Base-by-base conservation (phyloP, 2,113 vertebrate species). In the Xyliphius kryptos region DNA sequence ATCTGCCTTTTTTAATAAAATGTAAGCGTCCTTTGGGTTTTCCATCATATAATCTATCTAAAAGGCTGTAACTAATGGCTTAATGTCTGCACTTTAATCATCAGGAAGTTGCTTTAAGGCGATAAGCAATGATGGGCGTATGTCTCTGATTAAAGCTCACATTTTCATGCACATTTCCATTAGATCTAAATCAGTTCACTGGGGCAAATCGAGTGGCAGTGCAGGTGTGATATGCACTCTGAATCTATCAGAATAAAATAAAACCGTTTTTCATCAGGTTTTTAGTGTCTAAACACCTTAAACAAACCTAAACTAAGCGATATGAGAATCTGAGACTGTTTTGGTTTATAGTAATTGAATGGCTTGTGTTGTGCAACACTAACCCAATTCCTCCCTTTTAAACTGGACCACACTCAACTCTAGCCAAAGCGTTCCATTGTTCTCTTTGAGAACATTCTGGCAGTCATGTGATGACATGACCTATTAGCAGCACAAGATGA, bases 141-240 rank as follows among this genome's bases (percentile, higher is more conserved):
- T 63, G 65, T 67, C 26, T n/a, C 47, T 70, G 80, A 82, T 84
- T 80, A 76, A 78, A 75, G 66, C 40, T 66, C 70, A 73, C 81
- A 75, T 77, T 83, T 80, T 75, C 72, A 32, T 32, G 26, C 26
- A 32, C 26, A 32, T 81, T 86, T 66, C 68, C 63, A 56, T 53
- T 38, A 13, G 61, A 52, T 62, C 48, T 66, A 58, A 69, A 66
- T 60, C 17, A 56, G 36, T 49, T 61, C 22, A 56, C 43, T 41
- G 56, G 61, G 20, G 10, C 7, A 32, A 21, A 55, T 41, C 41
- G 37, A 17, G 40, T 13, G 6, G 14, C 43, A 55, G 36, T 54
- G 17, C 51, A 60, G 56, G 36, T 60, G 49, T 21, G 15, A 36
- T 41, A 3, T 41, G 13, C 10, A 41, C 6, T 12, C 40, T 41